Conservation (phyloP, 1,140 invertebrate species). For the Ylistrum balloti region DNA sequence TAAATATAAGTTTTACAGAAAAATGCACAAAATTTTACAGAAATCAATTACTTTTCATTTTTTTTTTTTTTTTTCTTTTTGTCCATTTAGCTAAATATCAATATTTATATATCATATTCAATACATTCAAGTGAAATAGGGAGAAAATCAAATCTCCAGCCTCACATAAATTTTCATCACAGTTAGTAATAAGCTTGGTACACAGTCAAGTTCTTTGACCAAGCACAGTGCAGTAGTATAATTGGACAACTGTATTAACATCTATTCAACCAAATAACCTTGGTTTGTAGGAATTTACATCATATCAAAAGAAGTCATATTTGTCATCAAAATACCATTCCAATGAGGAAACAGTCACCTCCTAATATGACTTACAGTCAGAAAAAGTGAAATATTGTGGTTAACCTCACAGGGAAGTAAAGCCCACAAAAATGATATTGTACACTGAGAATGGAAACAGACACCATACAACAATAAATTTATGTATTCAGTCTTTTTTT, state of each 20-base stretch:
- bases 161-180: background rate
- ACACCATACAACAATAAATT: background rate
- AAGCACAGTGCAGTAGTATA: background rate
- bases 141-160: background rate
- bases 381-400: background rate
- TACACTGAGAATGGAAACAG: background rate
- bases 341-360: background rate
- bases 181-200: background rate
- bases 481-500: no score
- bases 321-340: background rate
- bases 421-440: no score
- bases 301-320: background rate
- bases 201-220: background rate
- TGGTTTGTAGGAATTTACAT: background rate
- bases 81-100: background rate
- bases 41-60: no score
- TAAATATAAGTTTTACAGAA: no score
- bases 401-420: background rate
- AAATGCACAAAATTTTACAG: no score
- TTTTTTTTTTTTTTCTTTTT: background rate
- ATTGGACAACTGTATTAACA: no score
- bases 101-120: background rate
- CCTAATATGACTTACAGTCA: background rate
- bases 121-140: background rate
- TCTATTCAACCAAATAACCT: background rate